Evolutionary conservation across 2,888 invertebrate species (phyloP), one percentile per base, ranked within the genome.

Genomic region (Ryuthela nishihirai): DNA sequence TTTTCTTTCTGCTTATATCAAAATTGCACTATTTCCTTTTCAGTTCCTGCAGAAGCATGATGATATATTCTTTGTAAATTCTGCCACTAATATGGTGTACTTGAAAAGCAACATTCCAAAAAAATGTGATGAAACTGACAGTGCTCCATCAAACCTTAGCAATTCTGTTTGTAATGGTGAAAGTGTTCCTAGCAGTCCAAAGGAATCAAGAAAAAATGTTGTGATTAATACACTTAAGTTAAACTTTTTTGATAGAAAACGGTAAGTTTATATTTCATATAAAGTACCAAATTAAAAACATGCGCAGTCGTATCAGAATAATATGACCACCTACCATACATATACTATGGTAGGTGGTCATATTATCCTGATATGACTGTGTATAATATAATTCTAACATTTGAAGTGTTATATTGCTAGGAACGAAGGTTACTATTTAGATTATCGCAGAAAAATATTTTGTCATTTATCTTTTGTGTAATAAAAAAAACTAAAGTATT

Each of bases 11-110:
- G 2, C 15, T 23, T 41, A 15, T 15, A 41, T 23, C 6, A 3
- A 12, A 35, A 10, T 3, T 10, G 23, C 18, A 7, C 1, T 7
- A 12, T 24, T n/a, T 17, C 15, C 21, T 20, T 1, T 48, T n/a
- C 23, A 64, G 64, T 65, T 65, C 50, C 58, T 65, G 32, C 58
- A 54, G 24, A 59, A 52, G 36, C 48, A 60, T 44, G 29, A 7
- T 40, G 61, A 64, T 26, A 32, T 50, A 24, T 64, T 62, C 48
- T 24, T 41, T 15, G 43, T 49, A 17, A 52, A 59, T 38, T 9
- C 34, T 12, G 41, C 39, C 23, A 55, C 55, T 25, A 56, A 55
- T 42, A 43, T 55, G 18, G 62, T 60, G 18, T 53, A 41, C 29
- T 48, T 64, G 26, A 65, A 61, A 41, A 41, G 36, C 20, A 45